Conservation (phyloP, 2,113 vertebrate species). For the Pterocles burchelli region DNA sequence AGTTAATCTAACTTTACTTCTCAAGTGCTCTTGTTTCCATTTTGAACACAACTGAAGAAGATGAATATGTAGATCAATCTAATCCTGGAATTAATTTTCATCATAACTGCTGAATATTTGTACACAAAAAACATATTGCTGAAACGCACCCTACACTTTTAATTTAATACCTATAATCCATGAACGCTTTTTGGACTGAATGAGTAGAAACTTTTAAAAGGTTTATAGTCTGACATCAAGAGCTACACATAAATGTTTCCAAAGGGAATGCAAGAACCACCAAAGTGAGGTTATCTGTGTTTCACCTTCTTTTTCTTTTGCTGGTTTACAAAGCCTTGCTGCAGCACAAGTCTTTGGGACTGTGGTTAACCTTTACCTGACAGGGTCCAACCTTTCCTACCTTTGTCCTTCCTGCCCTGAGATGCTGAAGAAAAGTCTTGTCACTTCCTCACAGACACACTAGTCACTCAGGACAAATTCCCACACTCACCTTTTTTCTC, state of each 20-base stretch:
- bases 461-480: not conserved
- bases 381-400: not conserved
- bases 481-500: not conserved
- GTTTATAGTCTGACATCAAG: not conserved
- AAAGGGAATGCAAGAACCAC: not conserved
- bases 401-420: not conserved
- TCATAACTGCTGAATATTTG: slow-evolving; percentile 26
- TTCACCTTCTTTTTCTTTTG: not conserved
- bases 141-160: not conserved
- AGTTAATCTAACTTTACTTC: slow-evolving; percentile 14
- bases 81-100: slow-evolving; percentile 46
- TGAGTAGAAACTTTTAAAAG: not conserved
- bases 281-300: not conserved
- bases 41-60: not conserved
- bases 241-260: not conserved
- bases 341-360: not conserved
- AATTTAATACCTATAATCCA: not conserved
- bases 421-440: not conserved
- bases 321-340: not conserved
- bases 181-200: not conserved
- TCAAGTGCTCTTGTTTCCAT: not conserved
- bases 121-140: slow-evolving; percentile 9
- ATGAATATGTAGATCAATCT: slow-evolving; percentile 40
- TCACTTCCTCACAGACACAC: not conserved
- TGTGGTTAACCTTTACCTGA: not conserved